Evolutionary conservation across 2,888 invertebrate species (phyloP).

Genomic region (Ophion ellenae): DNA sequence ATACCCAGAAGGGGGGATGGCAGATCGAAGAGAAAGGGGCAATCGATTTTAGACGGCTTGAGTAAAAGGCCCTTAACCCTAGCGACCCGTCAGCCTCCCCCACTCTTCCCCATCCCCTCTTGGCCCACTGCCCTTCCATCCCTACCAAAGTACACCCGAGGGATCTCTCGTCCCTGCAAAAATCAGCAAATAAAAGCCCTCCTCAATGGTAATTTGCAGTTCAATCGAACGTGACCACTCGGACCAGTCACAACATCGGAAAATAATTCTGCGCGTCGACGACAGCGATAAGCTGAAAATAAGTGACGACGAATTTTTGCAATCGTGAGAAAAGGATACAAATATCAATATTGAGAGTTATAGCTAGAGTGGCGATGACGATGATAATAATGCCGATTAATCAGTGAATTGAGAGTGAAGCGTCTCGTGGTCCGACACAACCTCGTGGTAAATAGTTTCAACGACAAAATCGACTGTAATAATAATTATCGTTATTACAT

Average conservation of each 20-base stretch:
- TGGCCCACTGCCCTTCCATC: not conserved
- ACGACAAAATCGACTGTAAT: not conserved
- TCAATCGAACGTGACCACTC: conserved; percentile 17
- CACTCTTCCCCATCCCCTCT: conserved; percentile 1
- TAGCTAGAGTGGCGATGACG: not conserved
- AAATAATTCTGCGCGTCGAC: not conserved
- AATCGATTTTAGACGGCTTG: not conserved
- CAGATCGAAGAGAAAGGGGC: not conserved
- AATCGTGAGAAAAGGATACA: not conserved
- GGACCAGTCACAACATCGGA: not conserved
- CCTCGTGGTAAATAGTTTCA: not conserved
- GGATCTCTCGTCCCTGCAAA: not conserved
- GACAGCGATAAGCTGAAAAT: not conserved
- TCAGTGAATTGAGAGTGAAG: not conserved
- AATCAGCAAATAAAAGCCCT: not conserved
- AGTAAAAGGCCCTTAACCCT: not conserved
- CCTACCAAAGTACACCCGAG: conserved; percentile 29
- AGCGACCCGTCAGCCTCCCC: not conserved
- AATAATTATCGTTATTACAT: not conserved
- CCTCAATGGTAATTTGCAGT: conserved; percentile 11
- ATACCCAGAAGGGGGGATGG: no score
- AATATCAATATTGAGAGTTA: not conserved
- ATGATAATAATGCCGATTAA: not conserved
- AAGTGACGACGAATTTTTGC: not conserved
- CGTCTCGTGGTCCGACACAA: no score